phyloP scores from a whole-genome alignment of 2,797 vertebrate genomes.

The Cynopterus sphinx region DNA sequence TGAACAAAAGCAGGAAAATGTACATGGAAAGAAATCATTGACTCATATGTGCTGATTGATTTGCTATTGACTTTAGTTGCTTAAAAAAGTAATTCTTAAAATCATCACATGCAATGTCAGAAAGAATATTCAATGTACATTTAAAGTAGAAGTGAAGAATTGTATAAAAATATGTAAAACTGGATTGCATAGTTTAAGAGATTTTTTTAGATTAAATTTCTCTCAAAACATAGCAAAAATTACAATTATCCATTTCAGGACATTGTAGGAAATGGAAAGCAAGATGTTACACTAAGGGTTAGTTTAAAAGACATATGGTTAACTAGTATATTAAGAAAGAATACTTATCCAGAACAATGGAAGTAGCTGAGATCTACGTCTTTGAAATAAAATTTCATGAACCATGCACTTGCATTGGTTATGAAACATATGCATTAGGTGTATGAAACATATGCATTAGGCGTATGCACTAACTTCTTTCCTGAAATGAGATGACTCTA shows the following conservation, averaged over 20 bases:
- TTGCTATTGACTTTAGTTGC: background rate
- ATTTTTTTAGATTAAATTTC: background rate
- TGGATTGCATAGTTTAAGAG: background rate
- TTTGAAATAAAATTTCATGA: background rate
- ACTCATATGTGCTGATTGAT: background rate
- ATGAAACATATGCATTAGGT: background rate
- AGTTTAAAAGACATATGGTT: background rate
- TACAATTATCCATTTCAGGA: background rate
- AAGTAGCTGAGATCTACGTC: background rate
- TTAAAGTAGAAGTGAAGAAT: slow-evolving; percentile 30
- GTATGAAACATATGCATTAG: background rate
- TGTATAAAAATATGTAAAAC: background rate
- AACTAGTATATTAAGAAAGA: background rate
- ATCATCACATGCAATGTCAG: background rate
- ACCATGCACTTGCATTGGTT: background rate
- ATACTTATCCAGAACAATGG: background rate
- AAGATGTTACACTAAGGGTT: background rate
- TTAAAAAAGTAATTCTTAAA: slow-evolving; percentile 46
- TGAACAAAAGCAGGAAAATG: slow-evolving; percentile 9
- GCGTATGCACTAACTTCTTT: background rate
- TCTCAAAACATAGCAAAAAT: background rate
- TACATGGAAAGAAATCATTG: background rate
- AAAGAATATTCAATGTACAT: slow-evolving; percentile 3
- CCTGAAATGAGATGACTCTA: background rate
- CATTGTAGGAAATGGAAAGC: background rate